Evolutionary conservation across 1,140 invertebrate genomes (phyloP).

Genomic region (Polyergus mexicanus): DNA sequence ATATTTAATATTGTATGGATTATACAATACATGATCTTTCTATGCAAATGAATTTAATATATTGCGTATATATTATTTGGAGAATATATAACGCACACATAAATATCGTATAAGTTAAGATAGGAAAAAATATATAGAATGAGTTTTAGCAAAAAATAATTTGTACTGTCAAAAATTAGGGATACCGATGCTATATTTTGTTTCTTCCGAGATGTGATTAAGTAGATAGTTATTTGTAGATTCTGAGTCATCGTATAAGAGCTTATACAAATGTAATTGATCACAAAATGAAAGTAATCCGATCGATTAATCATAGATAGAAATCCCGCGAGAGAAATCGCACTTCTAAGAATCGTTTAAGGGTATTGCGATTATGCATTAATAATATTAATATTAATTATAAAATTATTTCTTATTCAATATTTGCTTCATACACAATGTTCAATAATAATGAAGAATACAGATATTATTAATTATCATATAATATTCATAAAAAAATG

Average conservation of each 20-base stretch:
- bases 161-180: neutral
- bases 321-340: conserved; percentile 33
- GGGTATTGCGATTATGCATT: neutral
- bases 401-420: neutral
- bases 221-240: conserved; percentile 44
- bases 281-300: conserved; percentile 47
- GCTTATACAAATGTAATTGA: conserved; percentile 52
- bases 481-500: neutral
- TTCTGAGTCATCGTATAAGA: conserved; percentile 35
- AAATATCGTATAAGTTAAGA: neutral
- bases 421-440: neutral
- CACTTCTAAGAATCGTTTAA: conserved; percentile 8
- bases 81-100: neutral
- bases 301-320: conserved; percentile 40
- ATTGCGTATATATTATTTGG: neutral
- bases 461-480: conserved; percentile 10
- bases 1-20: neutral
- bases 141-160: neutral
- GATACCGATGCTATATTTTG: neutral
- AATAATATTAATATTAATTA: neutral
- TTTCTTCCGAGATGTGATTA: conserved; percentile 26
- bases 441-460: neutral
- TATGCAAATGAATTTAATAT: too few relatives aligned
- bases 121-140: neutral
- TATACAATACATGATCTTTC: neutral